Conservation (phyloP, 2,888 invertebrate genomes). For the Athetis lepigone region DNA sequence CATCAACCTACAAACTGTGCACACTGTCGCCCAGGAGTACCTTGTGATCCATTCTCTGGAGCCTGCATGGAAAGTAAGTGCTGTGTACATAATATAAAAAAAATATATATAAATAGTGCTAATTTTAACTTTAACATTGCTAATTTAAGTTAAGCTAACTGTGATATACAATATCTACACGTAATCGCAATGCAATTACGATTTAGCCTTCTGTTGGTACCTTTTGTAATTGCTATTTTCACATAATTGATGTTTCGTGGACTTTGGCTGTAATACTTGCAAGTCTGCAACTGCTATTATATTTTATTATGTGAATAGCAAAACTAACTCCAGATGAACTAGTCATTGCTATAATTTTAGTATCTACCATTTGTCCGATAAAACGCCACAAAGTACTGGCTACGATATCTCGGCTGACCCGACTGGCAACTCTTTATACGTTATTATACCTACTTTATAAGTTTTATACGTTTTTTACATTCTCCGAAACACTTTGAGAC, state of each 20-base stretch:
- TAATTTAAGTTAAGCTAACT: conserved; percentile 59
- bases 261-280: conserved; percentile 80
- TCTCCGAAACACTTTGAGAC: conserved; percentile 64
- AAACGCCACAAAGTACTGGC: conserved; percentile 90
- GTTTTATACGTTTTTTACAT: conserved; percentile 60
- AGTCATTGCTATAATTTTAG: conserved; percentile 86
- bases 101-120: conserved; percentile 41
- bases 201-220: conserved; percentile 52
- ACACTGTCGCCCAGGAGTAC: conserved; percentile 94
- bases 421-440: conserved; percentile 74
- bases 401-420: conserved; percentile 87
- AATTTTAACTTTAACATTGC: conserved; percentile 58
- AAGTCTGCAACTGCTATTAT: conserved; percentile 79
- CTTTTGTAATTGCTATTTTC: conserved; percentile 71
- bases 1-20: conserved; percentile 90
- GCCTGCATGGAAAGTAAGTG: conserved; percentile 96
- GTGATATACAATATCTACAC: conserved; percentile 36
- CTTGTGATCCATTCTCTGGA: conserved; percentile 95
- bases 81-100: conserved; percentile 39
- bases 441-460: conserved; percentile 41
- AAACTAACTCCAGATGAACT: conserved; percentile 90
- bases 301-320: conserved; percentile 85
- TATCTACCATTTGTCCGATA: conserved; percentile 89
- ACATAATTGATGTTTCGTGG: conserved; percentile 76
- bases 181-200: conserved; percentile 38